These are phyloP conservation scores for Drosophila navojoa DNA, from an alignment of 1,140 invertebrate genomes.

Conservation along the genomic window DNA sequence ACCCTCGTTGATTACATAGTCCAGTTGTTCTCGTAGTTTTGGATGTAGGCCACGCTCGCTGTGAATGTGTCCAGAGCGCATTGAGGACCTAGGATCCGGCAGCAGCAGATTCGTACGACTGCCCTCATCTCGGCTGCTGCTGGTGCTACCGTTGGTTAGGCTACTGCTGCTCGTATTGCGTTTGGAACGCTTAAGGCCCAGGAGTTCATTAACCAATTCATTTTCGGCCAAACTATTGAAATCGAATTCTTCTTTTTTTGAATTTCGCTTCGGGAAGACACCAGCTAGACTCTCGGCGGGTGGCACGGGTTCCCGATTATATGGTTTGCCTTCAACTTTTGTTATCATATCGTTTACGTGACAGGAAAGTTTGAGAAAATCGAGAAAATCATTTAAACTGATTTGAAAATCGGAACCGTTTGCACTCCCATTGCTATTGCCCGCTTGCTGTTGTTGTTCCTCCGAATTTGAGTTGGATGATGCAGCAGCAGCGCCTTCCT, in stretches of 20 bases:
- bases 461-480: constrained; percentile 25
- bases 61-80: constrained; percentile 47
- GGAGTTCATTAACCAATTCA: constrained; percentile 65
- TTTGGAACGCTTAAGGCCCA: constrained; percentile 39
- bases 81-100: constrained; percentile 21
- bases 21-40: constrained; percentile 73
- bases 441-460: constrained; percentile 35
- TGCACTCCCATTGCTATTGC: constrained; percentile 1
- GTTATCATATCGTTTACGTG: constrained; percentile 83
- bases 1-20: constrained; percentile 89
- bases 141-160: neutral
- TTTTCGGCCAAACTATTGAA: constrained; percentile 70
- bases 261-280: constrained; percentile 44
- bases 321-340: constrained; percentile 58
- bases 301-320: constrained; percentile 62
- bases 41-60: constrained; percentile 60
- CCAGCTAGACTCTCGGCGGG: constrained; percentile 46
- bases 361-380: constrained; percentile 83
- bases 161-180: constrained; percentile 20
- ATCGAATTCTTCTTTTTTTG: constrained; percentile 63
- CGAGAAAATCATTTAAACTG: constrained; percentile 79
- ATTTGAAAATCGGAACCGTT: constrained; percentile 70
- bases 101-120: constrained; percentile 34
- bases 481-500: constrained; percentile 48
- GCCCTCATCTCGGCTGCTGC: constrained; percentile 26